Base-by-base conservation (phyloP, 2,797 vertebrate species). In the Lacerta agilis region DNA sequence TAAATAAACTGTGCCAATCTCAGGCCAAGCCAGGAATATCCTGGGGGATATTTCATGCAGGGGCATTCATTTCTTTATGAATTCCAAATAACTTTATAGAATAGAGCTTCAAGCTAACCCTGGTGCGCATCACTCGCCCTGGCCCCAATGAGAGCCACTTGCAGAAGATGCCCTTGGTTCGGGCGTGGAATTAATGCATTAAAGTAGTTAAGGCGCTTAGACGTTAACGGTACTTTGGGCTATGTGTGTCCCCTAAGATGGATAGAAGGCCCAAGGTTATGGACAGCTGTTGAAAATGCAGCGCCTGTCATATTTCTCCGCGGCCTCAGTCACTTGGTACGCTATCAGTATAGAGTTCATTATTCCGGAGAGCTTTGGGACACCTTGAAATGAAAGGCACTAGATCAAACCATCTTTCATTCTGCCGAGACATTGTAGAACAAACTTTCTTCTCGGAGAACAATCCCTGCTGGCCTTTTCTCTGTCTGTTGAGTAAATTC, bases 401-500 rank as follows among this genome's bases (percentile, higher is more conserved):
- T 29, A 66, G 64, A 67, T 73, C 41, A 84, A 84, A 71, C 71
- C 41, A 69, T 80, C 79, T 79, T 81, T 87, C 82, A 85, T 87
- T 84, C 84, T 66, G 11, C 18, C 27, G 64, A 85, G 89, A 92
- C 11, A n/a, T 38, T 81, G 64, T 81, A 85, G 86, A 90, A 77
- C 66, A 55, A 84, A 82, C 43, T 61, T 90, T 86, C 64, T 81
- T 41, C 81, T 82, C 49, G 18, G 23, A 73, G 67, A 92, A 84
- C 66, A 86, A 78, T 81, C 86, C 71, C 41, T 76, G 55, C 90
- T 86, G 79, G 38, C 84, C 75, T 80, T 86, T 78, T 81, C 75
- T 82, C 73, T 86, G 49, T 61, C 77, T 87, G 79, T 64, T 86
- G 85, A 79, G 72, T 88, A 88, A 80, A 90, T 88, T 87, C 55